Evolutionary conservation across 2,113 vertebrate genomes (phyloP).

Genomic region (Ascaphus truei): DNA sequence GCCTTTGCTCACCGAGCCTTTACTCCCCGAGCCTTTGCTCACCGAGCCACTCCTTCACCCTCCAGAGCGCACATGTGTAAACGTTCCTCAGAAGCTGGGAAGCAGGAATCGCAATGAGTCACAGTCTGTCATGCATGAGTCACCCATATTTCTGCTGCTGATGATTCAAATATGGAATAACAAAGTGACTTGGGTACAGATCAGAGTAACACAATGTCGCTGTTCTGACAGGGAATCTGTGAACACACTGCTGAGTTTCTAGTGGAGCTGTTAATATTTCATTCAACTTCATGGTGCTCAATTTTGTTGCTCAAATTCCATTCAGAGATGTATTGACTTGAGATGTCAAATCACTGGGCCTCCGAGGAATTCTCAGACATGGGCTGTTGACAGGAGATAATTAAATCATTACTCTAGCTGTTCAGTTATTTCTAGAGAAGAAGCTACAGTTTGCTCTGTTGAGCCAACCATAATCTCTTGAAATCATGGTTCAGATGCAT

Average conservation of each 20-base stretch:
- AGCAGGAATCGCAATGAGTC: too few species aligned
- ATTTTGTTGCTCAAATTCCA: background rate
- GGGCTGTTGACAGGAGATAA: constrained; percentile 16
- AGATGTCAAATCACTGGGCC: background rate
- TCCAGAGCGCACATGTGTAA: too few species aligned
- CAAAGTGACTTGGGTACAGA: background rate
- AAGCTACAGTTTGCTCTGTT: background rate
- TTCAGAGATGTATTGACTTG: background rate
- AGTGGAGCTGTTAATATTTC: constrained; percentile 17
- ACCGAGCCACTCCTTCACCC: too few species aligned
- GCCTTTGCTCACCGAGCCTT: too few species aligned
- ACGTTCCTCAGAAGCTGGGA: too few species aligned
- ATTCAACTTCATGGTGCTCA: background rate
- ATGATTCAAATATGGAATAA: background rate
- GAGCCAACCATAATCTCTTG: background rate
- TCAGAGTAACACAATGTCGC: too few species aligned
- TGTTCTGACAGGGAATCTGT: background rate
- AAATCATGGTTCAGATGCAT: background rate
- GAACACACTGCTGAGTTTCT: background rate
- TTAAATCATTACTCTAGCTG: constrained; percentile 22
- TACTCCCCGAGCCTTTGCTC: too few species aligned
- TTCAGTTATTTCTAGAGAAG: constrained; percentile 8
- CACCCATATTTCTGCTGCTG: background rate
- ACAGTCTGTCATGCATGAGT: background rate
- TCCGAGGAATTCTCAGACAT: constrained; percentile 4